A percentile compares a stretch with the other conserved stretches of the same genome.
Evolutionary conservation across 2,113 vertebrate genomes (phyloP).

Genomic region (Oriolus oriolus): DNA sequence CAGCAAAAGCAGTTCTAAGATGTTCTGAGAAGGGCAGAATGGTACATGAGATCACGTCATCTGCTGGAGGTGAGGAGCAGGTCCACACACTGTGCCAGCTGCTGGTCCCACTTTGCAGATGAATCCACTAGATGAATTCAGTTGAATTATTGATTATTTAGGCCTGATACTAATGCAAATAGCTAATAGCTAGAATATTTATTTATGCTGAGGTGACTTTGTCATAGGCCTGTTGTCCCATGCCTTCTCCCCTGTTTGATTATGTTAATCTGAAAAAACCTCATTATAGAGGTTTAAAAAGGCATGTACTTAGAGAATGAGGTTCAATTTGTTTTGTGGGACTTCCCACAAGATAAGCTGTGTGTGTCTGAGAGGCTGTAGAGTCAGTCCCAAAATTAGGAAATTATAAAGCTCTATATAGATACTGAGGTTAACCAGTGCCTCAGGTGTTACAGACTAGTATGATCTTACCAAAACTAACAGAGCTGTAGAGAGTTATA

Average conservation of each 20-base stretch:
- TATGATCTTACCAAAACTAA: neutral
- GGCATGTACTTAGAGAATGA: neutral
- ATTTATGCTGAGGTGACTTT: neutral
- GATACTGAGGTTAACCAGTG: neutral
- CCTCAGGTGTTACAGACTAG: neutral
- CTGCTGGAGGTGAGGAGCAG: neutral
- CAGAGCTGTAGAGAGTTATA: neutral
- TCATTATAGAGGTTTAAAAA: neutral
- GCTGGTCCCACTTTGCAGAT: neutral
- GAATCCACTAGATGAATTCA: neutral
- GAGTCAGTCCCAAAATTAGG: neutral
- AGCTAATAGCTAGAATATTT: neutral
- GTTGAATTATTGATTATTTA: neutral
- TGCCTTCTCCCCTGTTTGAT: fast-evolving
- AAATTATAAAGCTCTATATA: neutral
- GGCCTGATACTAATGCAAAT: neutral
- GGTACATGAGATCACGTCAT: neutral
- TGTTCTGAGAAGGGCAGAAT: neutral
- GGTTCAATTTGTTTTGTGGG: neutral
- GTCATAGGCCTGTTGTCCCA: neutral
- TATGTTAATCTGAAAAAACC: neutral
- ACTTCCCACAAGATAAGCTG: neutral
- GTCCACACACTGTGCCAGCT: neutral
- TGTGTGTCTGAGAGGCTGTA: neutral
- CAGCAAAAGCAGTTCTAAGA: neutral